A percentile compares a stretch with the other conserved stretches of the same genome.
Evolutionary conservation across 2,888 invertebrate genomes (phyloP).

Genomic region (Aphelenchoides bicaudatus): DNA sequence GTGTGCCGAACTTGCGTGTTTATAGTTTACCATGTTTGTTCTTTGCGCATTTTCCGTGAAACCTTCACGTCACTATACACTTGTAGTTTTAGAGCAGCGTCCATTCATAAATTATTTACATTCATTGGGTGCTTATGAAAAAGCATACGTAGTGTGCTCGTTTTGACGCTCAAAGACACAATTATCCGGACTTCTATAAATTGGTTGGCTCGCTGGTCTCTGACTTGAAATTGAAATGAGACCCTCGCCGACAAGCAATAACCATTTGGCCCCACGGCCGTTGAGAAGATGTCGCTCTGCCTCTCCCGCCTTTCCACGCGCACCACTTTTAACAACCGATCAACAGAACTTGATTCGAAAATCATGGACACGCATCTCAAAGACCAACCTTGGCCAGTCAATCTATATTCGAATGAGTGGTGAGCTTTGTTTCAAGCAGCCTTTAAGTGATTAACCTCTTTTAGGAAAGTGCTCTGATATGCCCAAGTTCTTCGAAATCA

Average conservation of each 20-base stretch:
- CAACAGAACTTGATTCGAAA: slow-evolving; percentile 40
- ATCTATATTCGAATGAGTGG: slow-evolving; percentile 35
- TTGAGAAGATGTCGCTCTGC: slow-evolving; percentile 42
- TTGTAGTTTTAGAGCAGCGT: no score
- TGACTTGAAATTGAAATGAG: background rate
- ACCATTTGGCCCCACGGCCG: slow-evolving; percentile 35
- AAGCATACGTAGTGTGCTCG: no score
- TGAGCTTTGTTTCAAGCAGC: slow-evolving; percentile 16
- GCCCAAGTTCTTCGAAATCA: slow-evolving; percentile 22
- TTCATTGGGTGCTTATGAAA: no score
- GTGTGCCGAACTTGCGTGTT: no score
- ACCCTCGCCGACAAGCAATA: slow-evolving; percentile 15
- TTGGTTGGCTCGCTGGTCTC: no score
- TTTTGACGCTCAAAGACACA: no score
- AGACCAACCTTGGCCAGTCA: slow-evolving; percentile 37
- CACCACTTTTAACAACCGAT: slow-evolving; percentile 31
- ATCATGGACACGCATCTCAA: slow-evolving; percentile 48
- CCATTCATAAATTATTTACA: no score
- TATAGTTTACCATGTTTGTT: no score
- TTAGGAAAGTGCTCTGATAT: slow-evolving; percentile 30
- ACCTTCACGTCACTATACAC: no score
- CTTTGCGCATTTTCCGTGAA: no score
- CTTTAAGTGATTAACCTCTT: background rate
- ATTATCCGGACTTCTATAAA: no score
- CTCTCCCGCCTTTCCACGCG: slow-evolving; percentile 36